phyloP scores from a whole-genome alignment of 1,140 invertebrate species.

The Latrodectus geometricus region DNA sequence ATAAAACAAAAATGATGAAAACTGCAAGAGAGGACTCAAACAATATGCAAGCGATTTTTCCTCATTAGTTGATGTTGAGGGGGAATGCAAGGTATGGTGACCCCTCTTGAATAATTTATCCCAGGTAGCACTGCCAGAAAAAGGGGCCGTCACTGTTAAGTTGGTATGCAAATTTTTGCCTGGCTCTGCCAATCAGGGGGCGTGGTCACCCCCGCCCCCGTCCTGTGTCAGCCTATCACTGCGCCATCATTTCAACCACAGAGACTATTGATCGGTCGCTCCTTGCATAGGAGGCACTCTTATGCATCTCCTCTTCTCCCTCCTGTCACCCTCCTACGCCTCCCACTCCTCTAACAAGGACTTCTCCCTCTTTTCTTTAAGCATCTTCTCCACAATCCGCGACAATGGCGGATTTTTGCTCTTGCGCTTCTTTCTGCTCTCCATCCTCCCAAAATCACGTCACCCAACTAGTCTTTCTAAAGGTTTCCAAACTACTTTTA shows the following conservation, averaged over 20 bases:
- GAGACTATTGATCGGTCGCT: conserved; percentile 57
- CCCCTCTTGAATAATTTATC: conserved; percentile 55
- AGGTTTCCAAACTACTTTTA: neutral
- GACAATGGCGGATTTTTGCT: conserved; percentile 60
- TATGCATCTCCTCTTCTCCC: conserved; percentile 55
- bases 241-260: conserved; percentile 58
- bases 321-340: conserved; percentile 9
- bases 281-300: conserved; percentile 60
- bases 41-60: conserved; percentile 60
- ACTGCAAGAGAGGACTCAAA: conserved; percentile 25
- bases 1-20: conserved; percentile 57
- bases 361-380: conserved; percentile 58
- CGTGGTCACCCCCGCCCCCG: conserved; percentile 51
- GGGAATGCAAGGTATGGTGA: neutral
- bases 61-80: conserved; percentile 31
- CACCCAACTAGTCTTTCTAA: neutral
- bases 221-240: conserved; percentile 55
- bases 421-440: conserved; percentile 57
- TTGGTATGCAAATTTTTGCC: conserved; percentile 60
- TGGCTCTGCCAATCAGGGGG: conserved; percentile 55
- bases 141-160: conserved; percentile 58
- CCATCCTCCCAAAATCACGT: conserved; percentile 36
- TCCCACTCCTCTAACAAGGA: conserved; percentile 51
- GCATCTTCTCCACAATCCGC: conserved; percentile 59
- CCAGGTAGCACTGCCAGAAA: conserved; percentile 51